These are phyloP conservation scores for Ptychochromis oligacanthus DNA, from an alignment of 2,113 vertebrate genomes.

Conservation along the genomic window DNA sequence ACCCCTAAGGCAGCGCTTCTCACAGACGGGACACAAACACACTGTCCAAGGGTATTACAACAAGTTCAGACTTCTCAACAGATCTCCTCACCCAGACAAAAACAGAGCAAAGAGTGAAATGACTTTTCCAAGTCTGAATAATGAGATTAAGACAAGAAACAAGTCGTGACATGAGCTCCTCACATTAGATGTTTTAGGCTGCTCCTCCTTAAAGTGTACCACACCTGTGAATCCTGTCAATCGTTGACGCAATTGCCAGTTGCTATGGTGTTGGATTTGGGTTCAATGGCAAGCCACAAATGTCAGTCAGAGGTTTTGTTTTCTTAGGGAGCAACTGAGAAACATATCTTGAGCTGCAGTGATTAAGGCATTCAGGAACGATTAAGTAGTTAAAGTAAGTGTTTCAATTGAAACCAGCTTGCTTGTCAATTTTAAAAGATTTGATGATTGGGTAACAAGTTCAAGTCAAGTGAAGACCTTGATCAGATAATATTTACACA, in stretches of 20 bases:
- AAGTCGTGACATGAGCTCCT: constrained; percentile 47
- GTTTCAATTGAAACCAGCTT: constrained; percentile 69
- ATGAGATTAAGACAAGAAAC: constrained; percentile 45
- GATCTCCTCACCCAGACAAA: constrained; percentile 33
- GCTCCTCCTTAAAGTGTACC: constrained; percentile 21
- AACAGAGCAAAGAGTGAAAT: constrained; percentile 50
- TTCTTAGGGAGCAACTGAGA: constrained; percentile 50
- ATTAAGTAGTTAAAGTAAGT: constrained; percentile 75
- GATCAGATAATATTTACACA: constrained; percentile 29
- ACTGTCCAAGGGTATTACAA: constrained; percentile 12
- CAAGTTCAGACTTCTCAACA: constrained; percentile 59
- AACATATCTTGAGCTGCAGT: constrained; percentile 36
- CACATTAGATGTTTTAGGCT: constrained; percentile 4
- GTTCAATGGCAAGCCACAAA: constrained; percentile 47
- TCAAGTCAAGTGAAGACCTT: background rate
- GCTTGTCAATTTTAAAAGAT: constrained; percentile 23
- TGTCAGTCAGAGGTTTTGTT: constrained; percentile 53
- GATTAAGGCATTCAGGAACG: constrained; percentile 56
- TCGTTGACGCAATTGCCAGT: background rate
- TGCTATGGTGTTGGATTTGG: constrained; percentile 27
- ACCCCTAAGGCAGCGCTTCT: background rate
- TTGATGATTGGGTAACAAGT: constrained; percentile 26
- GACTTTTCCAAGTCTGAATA: constrained; percentile 39
- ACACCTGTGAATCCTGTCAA: constrained; percentile 31
- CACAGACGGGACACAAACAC: background rate